phyloP scores from a whole-genome alignment of 2,888 invertebrate genomes.

The Noctua janthe region DNA sequence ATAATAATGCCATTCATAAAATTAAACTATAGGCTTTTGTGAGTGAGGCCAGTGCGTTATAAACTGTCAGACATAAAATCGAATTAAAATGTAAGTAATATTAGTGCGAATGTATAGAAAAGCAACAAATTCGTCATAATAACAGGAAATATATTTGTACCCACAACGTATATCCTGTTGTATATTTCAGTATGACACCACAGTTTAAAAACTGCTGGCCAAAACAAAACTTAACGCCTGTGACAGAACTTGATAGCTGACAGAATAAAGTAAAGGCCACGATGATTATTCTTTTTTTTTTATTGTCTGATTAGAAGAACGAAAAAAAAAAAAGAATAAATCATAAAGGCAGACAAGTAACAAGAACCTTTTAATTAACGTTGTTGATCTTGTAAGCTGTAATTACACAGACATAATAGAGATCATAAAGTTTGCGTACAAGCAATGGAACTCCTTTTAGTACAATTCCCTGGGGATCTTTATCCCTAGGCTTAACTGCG shows the following conservation, averaged over 20 bases:
- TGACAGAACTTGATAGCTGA: neutral
- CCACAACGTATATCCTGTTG: slow-evolving; percentile 10
- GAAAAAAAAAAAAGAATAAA: slow-evolving; percentile 8
- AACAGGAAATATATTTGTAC: slow-evolving; percentile 41
- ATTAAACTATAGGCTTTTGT: slow-evolving; percentile 11
- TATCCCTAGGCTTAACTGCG: slow-evolving; percentile 23
- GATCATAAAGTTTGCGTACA: slow-evolving; percentile 40
- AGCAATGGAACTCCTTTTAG: slow-evolving; percentile 22
- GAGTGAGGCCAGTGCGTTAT: neutral
- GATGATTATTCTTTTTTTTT: too few species aligned
- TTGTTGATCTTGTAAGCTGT: slow-evolving; percentile 24
- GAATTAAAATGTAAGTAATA: neutral
- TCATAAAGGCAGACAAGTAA: slow-evolving; percentile 12
- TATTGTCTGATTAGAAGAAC: too few species aligned
- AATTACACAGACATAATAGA: slow-evolving; percentile 33
- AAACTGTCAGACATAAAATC: neutral
- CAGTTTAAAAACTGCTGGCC: neutral
- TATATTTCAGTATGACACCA: slow-evolving; percentile 13
- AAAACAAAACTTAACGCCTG: slow-evolving; percentile 3
- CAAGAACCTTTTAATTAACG: slow-evolving; percentile 26
- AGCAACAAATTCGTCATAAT: slow-evolving; percentile 16
- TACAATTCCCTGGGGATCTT: slow-evolving; percentile 26
- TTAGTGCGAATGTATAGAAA: slow-evolving; percentile 13
- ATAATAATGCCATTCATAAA: slow-evolving; percentile 53
- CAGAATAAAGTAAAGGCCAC: neutral